These are phyloP conservation scores for Sylvia atricapilla DNA, from an alignment of 2,113 vertebrate genomes.

Conservation along the genomic window DNA sequence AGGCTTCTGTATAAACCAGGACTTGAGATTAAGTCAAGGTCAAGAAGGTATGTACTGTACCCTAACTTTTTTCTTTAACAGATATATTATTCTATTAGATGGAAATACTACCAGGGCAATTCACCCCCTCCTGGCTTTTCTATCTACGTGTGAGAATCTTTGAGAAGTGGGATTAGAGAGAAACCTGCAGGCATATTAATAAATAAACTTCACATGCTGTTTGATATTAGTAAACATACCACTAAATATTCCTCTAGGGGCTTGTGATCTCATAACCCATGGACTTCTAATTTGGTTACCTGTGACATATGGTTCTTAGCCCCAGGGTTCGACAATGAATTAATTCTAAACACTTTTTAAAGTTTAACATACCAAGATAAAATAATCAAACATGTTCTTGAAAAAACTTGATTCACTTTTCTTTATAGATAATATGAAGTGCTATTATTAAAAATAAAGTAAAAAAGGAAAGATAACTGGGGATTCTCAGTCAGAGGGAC, in stretches of 20 bases:
- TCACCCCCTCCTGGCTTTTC: slow-evolving; percentile 68
- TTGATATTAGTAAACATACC: slow-evolving; percentile 83
- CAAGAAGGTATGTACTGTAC: not conserved
- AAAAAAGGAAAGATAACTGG: no score
- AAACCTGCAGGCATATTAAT: slow-evolving; percentile 82
- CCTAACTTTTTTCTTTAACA: slow-evolving; percentile 49
- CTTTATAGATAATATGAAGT: not conserved
- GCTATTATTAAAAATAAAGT: not conserved
- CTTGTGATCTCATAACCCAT: slow-evolving; percentile 75
- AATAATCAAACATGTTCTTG: not conserved
- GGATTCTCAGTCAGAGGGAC: not conserved
- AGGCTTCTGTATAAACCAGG: not conserved
- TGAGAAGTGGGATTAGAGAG: slow-evolving; percentile 78
- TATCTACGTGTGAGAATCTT: slow-evolving; percentile 72
- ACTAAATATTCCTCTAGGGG: slow-evolving; percentile 76
- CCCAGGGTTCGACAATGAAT: slow-evolving; percentile 54
- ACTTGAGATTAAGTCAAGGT: slow-evolving; percentile 43
- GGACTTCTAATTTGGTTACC: slow-evolving; percentile 79
- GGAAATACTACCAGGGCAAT: slow-evolving; percentile 68
- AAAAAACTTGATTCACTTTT: not conserved
- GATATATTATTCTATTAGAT: slow-evolving; percentile 67
- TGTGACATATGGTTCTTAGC: slow-evolving; percentile 69
- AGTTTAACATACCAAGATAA: slow-evolving; percentile 29
- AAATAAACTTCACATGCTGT: slow-evolving; percentile 83
- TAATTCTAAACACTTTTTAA: slow-evolving; percentile 63